These are phyloP conservation scores for Melanotaenia pygmaea DNA, from an alignment of 2,797 vertebrate genomes.

Conservation along the genomic window DNA sequence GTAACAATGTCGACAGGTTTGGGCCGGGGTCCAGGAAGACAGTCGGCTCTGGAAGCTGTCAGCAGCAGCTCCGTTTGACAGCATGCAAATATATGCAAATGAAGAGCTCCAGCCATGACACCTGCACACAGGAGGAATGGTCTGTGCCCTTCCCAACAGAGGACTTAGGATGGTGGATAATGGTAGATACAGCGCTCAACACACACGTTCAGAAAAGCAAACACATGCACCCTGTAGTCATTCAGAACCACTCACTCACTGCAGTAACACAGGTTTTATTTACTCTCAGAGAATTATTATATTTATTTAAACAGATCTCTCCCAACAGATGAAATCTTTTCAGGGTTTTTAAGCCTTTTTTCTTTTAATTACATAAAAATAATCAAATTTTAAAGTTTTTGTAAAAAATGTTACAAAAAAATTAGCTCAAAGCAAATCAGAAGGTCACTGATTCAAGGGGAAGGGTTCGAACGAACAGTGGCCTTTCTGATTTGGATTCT, in stretches of 20 bases:
- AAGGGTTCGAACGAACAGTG: no score
- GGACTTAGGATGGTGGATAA: conserved; percentile 61
- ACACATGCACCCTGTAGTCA: conserved; percentile 5
- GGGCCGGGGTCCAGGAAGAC: conserved; percentile 91
- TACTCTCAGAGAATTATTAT: no score
- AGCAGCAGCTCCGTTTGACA: conserved; percentile 91
- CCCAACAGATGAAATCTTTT: no score
- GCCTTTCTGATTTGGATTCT: no score
- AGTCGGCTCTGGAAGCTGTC: conserved; percentile 90
- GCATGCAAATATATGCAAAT: conserved; percentile 99
- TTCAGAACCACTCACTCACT: not conserved
- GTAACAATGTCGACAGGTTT: conserved; percentile 87
- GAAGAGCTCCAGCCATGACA: conserved; percentile 84
- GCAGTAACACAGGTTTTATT: not conserved
- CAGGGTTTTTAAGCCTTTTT: no score
- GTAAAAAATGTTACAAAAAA: no score
- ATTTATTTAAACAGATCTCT: no score
- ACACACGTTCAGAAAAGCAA: conserved; percentile 40
- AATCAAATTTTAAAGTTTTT: no score
- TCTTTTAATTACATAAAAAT: no score
- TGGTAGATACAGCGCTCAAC: conserved; percentile 40
- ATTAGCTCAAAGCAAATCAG: no score
- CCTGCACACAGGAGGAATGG: conserved; percentile 83
- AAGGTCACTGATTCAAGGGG: no score
- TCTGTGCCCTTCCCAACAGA: conserved; percentile 83